Conservation (phyloP, 2,888 invertebrate species). For the Dynastes hyllus region DNA sequence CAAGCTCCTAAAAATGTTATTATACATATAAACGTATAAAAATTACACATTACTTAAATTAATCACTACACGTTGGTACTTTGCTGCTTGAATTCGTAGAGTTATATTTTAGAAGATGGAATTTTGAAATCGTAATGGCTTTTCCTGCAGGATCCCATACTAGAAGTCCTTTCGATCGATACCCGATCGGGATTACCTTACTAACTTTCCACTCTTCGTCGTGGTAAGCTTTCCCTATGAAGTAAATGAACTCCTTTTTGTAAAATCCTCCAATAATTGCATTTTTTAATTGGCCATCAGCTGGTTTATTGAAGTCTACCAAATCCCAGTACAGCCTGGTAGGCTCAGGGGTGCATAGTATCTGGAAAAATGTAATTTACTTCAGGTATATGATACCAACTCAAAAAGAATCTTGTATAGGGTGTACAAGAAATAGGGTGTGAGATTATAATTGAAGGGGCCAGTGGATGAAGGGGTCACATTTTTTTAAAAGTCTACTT, state of each 20-base stretch:
- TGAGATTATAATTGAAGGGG: no score
- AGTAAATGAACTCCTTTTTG: not conserved
- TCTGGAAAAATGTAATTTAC: not conserved
- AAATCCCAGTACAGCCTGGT: constrained; percentile 16
- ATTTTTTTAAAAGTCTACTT: no score
- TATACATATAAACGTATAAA: not conserved
- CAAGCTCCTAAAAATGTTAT: not conserved
- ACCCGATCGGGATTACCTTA: constrained; percentile 12
- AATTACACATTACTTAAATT: not conserved
- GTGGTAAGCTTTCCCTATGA: not conserved
- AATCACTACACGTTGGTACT: not conserved
- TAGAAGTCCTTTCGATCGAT: not conserved
- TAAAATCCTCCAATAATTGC: constrained; percentile 7
- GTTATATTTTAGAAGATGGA: constrained; percentile 17
- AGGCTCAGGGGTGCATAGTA: constrained; percentile 7
- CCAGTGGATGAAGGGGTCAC: no score
- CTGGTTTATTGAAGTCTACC: not conserved
- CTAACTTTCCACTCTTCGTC: constrained; percentile 22
- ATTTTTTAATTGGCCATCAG: constrained; percentile 12
- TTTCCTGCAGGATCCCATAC: constrained; percentile 5
- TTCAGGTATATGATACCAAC: no score
- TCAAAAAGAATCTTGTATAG: no score
- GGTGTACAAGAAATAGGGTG: no score
- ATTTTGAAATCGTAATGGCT: not conserved
- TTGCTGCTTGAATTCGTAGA: not conserved